Percentiles rank a stretch among this genome's conserved stretches.
These are phyloP conservation scores for Whitmania pigra DNA, from an alignment of 1,140 invertebrate species.

Conservation along the genomic window DNA sequence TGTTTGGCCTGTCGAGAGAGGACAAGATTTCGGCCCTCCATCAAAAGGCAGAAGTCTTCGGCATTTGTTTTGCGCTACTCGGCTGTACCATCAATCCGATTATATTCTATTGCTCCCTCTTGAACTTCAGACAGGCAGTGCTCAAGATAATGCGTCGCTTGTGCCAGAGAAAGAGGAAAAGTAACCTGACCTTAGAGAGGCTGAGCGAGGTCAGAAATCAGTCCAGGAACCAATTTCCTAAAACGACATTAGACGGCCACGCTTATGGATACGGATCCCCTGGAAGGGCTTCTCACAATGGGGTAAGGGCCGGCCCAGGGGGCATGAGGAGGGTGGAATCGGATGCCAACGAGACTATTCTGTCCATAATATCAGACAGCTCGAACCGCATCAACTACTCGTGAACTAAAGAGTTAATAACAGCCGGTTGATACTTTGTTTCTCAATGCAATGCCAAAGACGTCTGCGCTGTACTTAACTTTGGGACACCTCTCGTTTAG, in stretches of 20 bases:
- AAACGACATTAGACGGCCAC: neutral
- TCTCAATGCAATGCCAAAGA: too few species aligned
- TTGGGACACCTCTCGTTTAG: too few species aligned
- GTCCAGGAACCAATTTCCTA: neutral
- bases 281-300: neutral
- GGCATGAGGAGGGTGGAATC: conserved; percentile 11
- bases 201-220: conserved; percentile 11
- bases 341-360: conserved; percentile 25
- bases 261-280: neutral
- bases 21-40: conserved; percentile 11
- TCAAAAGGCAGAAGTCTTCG: conserved; percentile 22
- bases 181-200: neutral
- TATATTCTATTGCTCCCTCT: conserved; percentile 18
- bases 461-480: too few species aligned
- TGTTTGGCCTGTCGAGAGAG: conserved; percentile 16
- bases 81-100: conserved; percentile 20
- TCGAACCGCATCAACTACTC: conserved; percentile 25
- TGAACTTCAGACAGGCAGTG: conserved; percentile 19
- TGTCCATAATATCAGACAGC: conserved; percentile 26
- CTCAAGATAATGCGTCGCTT: conserved; percentile 8
- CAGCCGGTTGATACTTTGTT: too few species aligned
- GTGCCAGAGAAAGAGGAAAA: neutral
- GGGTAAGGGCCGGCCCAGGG: neutral
- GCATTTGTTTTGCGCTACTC: conserved; percentile 18
- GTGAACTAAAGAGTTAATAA: neutral